phyloP scores from a whole-genome alignment of 2,888 invertebrate species.

The Congeria kusceri region DNA sequence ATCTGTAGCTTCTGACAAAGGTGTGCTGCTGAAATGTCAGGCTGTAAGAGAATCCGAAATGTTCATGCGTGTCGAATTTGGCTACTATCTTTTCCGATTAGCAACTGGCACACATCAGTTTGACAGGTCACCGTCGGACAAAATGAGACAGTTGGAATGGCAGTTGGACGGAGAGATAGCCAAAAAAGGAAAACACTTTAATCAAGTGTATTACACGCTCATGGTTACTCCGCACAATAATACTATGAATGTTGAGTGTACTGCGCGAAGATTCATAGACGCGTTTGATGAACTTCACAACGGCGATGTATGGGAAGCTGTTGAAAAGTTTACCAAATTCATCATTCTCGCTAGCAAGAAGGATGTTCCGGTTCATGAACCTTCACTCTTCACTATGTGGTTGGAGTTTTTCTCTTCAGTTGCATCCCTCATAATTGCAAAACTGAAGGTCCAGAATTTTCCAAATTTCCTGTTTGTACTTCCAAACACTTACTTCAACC shows the following conservation, averaged over 20 bases:
- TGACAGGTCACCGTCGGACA: conserved; percentile 13
- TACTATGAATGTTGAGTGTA: conserved; percentile 45
- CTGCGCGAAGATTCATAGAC: conserved; percentile 62
- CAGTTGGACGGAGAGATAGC: conserved; percentile 20
- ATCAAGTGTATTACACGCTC: conserved; percentile 11
- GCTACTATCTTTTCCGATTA: conserved; percentile 48
- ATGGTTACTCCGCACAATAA: conserved; percentile 23
- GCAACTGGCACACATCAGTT: conserved; percentile 12
- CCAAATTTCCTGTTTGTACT: conserved; percentile 54
- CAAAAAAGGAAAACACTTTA: not conserved
- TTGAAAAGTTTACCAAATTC: conserved; percentile 72
- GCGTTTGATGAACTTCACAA: conserved; percentile 48
- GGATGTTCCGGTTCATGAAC: conserved; percentile 19
- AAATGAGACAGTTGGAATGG: conserved; percentile 37
- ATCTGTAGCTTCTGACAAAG: no score
- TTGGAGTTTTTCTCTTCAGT: conserved; percentile 68
- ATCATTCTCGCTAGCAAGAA: conserved; percentile 50
- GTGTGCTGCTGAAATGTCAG: not conserved
- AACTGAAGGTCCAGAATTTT: conserved; percentile 40
- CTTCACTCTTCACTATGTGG: conserved; percentile 70
- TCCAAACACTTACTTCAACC: conserved; percentile 62
- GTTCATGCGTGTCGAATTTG: conserved; percentile 41
- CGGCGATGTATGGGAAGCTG: conserved; percentile 65
- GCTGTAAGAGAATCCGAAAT: conserved; percentile 41
- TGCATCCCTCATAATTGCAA: conserved; percentile 64